phyloP scores from a whole-genome alignment of 2,797 vertebrate genomes.

The Helarctos malayanus region DNA sequence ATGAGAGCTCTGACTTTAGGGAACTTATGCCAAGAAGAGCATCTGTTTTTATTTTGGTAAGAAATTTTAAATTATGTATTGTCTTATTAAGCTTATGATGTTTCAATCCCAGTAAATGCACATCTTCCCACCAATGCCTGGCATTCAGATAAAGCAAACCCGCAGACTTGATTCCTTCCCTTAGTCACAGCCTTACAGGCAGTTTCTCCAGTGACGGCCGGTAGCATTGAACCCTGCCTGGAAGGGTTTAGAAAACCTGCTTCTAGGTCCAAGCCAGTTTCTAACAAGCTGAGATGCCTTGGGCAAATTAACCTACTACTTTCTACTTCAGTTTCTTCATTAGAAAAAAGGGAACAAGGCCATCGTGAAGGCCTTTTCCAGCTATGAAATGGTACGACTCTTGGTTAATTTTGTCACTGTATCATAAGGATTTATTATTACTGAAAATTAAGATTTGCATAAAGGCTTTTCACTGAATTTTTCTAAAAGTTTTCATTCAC shows the following conservation, averaged over 20 bases:
- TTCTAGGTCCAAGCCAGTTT: neutral
- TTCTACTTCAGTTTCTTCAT: neutral
- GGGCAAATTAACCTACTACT: neutral
- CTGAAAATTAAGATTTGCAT: neutral
- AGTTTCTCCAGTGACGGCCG: neutral
- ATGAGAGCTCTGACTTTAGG: neutral
- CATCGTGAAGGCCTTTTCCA: neutral
- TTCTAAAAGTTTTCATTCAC: neutral
- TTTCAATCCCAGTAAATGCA: neutral
- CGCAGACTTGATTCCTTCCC: neutral
- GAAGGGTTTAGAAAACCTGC: neutral
- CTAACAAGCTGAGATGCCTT: neutral
- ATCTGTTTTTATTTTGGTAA: neutral
- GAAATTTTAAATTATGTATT: neutral
- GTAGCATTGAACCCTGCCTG: neutral
- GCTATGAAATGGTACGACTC: neutral
- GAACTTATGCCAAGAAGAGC: neutral
- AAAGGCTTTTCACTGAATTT: neutral
- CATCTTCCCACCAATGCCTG: neutral
- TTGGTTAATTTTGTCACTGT: neutral
- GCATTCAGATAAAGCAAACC: neutral
- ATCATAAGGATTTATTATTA: neutral
- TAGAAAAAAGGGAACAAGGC: neutral
- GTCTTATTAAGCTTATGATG: neutral
- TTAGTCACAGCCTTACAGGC: neutral